Evolutionary conservation across 1,140 invertebrate species (phyloP).

Genomic region (Aphidius gifuensis): DNA sequence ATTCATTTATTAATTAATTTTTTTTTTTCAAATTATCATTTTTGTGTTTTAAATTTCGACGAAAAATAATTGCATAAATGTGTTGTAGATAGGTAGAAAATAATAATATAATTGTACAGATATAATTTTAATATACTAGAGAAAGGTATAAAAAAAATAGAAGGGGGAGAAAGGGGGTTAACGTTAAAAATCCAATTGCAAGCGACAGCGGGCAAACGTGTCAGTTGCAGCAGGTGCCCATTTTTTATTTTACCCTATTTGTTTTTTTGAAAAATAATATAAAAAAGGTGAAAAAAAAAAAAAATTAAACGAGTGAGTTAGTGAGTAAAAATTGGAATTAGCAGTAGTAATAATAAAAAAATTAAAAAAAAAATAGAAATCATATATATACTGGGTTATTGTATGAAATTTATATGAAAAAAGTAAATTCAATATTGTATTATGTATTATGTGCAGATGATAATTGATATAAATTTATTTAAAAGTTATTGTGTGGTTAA

Average conservation of each 20-base stretch:
- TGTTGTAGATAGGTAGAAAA: background rate
- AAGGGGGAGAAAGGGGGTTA: background rate
- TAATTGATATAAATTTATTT: too few species aligned
- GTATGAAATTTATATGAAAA: too few species aligned
- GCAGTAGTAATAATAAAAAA: too few species aligned
- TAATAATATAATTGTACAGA: background rate
- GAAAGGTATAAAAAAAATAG: background rate
- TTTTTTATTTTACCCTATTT: constrained; percentile 17
- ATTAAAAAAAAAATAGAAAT: too few species aligned
- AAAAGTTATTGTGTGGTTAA: too few species aligned
- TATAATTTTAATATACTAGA: background rate
- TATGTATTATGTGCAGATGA: too few species aligned
- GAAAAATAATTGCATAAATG: constrained; percentile 10
- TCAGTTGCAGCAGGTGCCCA: constrained; percentile 23
- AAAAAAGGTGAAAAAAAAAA: too few species aligned
- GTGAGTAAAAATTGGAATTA: too few species aligned
- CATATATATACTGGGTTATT: too few species aligned
- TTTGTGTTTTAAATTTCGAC: background rate
- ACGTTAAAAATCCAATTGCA: constrained; percentile 21
- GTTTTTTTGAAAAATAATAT: too few species aligned
- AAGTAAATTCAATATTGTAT: too few species aligned
- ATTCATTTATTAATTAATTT: background rate
- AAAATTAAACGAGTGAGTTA: too few species aligned
- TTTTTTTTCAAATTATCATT: background rate
- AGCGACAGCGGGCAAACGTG: constrained; percentile 22